Percentiles rank a stretch among this genome's conserved stretches.
Evolutionary conservation across 2,888 invertebrate species (phyloP).

Genomic region (Diarsia brunnea): DNA sequence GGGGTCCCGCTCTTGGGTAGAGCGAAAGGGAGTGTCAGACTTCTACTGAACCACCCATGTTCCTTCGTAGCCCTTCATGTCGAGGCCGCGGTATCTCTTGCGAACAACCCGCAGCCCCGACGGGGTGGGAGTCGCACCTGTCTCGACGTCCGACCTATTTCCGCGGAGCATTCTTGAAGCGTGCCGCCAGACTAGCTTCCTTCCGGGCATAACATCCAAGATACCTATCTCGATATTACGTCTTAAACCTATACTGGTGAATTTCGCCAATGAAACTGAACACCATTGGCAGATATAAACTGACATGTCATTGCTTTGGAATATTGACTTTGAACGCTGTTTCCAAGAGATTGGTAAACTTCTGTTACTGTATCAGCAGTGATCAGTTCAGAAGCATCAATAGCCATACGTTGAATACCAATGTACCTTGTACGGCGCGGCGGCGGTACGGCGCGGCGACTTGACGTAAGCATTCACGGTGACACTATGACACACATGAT

Average conservation of each 20-base stretch:
- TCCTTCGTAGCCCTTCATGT: too few species aligned
- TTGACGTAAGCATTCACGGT: conserved; percentile 29
- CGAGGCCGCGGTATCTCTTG: too few species aligned
- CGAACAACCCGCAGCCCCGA: too few species aligned
- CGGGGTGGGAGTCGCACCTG: conserved; percentile 18
- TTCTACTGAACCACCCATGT: too few species aligned
- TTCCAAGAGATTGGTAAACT: too few species aligned
- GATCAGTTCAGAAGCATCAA: too few species aligned
- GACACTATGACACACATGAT: conserved; percentile 46
- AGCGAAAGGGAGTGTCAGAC: too few species aligned
- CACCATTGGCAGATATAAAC: background rate
- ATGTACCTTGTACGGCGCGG: background rate
- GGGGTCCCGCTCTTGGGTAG: too few species aligned
- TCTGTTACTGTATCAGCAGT: too few species aligned
- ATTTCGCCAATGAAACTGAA: background rate
- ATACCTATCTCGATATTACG: conserved; percentile 2
- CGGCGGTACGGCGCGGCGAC: too few species aligned
- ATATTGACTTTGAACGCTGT: background rate
- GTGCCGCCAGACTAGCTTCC: conserved; percentile 19
- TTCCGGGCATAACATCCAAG: conserved; percentile 26
- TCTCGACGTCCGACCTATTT: conserved; percentile 43
- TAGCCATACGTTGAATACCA: background rate
- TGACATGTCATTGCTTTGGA: background rate
- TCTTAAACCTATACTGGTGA: too few species aligned
- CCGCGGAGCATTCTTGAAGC: conserved; percentile 32